phyloP scores from a whole-genome alignment of 2,797 vertebrate species.

The Poecilia gillii region DNA sequence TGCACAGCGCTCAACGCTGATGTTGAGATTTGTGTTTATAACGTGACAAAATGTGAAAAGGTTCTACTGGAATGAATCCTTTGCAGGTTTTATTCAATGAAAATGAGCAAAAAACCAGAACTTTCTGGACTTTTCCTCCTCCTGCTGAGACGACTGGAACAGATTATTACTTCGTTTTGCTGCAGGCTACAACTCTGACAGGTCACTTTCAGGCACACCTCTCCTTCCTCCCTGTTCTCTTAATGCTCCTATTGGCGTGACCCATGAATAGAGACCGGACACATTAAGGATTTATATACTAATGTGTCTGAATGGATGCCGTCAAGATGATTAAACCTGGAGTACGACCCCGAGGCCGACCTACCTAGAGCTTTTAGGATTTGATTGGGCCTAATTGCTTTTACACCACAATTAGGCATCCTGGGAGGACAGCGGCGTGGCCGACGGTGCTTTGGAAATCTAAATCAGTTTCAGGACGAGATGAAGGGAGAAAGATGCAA shows the following conservation, averaged over 20 bases:
- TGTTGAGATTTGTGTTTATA: neutral
- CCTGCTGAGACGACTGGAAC: neutral
- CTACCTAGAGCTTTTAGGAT: slow-evolving; percentile 19
- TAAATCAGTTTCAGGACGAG: slow-evolving; percentile 14
- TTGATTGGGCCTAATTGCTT: slow-evolving; percentile 43
- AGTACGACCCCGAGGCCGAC: slow-evolving; percentile 24
- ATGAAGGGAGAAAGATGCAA: slow-evolving; percentile 23
- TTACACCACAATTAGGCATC: slow-evolving; percentile 20
- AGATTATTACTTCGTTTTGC: slow-evolving; percentile 1
- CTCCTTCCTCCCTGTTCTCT: neutral
- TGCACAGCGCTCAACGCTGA: too few species aligned
- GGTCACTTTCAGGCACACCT: slow-evolving; percentile 5
- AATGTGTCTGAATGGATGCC: neutral
- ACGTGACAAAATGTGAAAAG: neutral
- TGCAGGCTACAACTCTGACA: neutral
- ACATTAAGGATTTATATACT: slow-evolving; percentile 5
- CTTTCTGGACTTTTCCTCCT: neutral
- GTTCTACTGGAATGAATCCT: neutral
- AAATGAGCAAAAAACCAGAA: neutral
- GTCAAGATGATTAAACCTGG: slow-evolving; percentile 2
- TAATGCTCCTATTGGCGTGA: neutral
- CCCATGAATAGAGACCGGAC: slow-evolving; percentile 3
- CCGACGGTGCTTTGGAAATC: slow-evolving; percentile 6
- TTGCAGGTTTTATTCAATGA: neutral
- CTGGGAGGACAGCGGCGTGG: slow-evolving; percentile 10